Percentiles rank a stretch among this genome's conserved stretches.
phyloP scores from a whole-genome alignment of 2,888 invertebrate genomes.

The Lingula anatina region DNA sequence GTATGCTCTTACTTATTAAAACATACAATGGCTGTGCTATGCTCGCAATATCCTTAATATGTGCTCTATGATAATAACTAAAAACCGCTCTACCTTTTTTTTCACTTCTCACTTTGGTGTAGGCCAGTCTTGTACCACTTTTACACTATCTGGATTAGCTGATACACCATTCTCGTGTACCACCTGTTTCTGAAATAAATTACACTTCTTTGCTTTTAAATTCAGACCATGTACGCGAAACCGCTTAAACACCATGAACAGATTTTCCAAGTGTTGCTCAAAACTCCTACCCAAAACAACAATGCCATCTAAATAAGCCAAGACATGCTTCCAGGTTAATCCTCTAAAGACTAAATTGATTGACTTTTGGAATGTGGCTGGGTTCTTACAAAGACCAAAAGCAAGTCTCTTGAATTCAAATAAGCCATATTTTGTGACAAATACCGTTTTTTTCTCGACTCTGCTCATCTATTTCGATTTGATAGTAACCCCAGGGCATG shows the following conservation, averaged over 20 bases:
- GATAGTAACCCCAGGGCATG: constrained; percentile 7
- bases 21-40: constrained; percentile 1
- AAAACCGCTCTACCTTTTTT: neutral
- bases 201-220: neutral
- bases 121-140: no score
- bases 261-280: neutral
- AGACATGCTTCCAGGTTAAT: no score
- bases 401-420: no score
- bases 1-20: neutral
- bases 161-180: neutral
- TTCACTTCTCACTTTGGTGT: neutral
- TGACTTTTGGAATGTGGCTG: constrained; percentile 7
- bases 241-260: neutral
- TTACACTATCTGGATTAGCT: no score
- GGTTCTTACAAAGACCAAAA: constrained; percentile 6
- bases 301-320: neutral
- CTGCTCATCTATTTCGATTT: constrained; percentile 3
- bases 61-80: constrained; percentile 2
- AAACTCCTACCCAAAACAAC: neutral
- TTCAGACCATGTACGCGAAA: neutral
- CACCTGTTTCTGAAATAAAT: neutral
- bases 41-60: constrained; percentile 5
- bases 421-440: constrained; percentile 9
- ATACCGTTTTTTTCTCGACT: constrained; percentile 10
- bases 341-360: constrained; percentile 4